These are phyloP conservation scores for Chlorodrepanis virens DNA, from an alignment of 2,113 vertebrate genomes.

Conservation along the genomic window DNA sequence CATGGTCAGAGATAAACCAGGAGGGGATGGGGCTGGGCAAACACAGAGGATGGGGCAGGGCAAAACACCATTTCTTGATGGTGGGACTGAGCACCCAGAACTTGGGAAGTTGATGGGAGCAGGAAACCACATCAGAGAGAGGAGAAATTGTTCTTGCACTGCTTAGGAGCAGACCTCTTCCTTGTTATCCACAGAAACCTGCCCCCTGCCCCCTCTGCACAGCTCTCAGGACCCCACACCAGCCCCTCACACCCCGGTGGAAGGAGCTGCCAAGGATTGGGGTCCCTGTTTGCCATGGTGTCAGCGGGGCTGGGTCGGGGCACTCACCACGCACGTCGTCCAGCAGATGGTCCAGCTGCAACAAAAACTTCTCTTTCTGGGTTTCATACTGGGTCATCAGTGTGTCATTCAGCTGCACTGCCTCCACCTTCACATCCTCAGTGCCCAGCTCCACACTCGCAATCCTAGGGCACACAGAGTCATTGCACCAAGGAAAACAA, in stretches of 20 bases:
- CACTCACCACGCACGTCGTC: fast-evolving
- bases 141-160: neutral
- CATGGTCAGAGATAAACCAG: neutral
- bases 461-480: neutral
- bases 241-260: fast-evolving
- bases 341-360: fast-evolving
- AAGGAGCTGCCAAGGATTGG: neutral
- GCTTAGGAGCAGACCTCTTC: neutral
- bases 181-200: neutral
- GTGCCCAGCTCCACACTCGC: fast-evolving
- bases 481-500: neutral
- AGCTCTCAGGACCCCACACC: neutral
- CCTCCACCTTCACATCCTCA: fast-evolving
- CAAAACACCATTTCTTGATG: neutral
- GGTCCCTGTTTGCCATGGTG: fast-evolving
- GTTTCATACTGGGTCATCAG: fast-evolving
- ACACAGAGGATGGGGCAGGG: fast-evolving
- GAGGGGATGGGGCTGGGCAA: neutral
- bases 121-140: neutral
- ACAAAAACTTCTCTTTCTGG: fast-evolving
- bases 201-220: neutral
- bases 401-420: neutral
- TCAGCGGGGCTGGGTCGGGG: fast-evolving
- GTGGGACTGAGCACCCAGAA: neutral
- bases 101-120: neutral